phyloP scores from a whole-genome alignment of 2,113 vertebrate species.

The Riparia riparia region DNA sequence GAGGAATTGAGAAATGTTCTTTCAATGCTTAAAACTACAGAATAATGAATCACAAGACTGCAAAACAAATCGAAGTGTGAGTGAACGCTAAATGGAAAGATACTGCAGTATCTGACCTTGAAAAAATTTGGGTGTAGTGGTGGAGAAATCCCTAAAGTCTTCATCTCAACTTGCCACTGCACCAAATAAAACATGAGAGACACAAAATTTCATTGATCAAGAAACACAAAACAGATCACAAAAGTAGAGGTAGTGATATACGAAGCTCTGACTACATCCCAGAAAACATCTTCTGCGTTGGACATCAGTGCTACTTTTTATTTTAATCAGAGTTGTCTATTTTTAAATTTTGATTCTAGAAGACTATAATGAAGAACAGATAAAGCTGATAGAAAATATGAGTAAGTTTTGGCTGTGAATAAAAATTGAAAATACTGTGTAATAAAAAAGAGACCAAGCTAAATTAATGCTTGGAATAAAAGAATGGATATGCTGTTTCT shows the following conservation, averaged over 20 bases:
- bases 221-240: constrained; percentile 2
- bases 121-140: background rate
- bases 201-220: background rate
- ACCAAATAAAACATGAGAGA: background rate
- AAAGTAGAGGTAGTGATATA: background rate
- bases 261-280: background rate
- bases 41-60: background rate
- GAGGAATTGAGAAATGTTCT: background rate
- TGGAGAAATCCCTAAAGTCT: background rate
- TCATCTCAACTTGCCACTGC: background rate
- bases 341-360: background rate
- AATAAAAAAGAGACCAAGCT: background rate
- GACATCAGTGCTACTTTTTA: background rate
- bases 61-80: background rate
- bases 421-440: background rate
- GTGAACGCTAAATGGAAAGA: background rate
- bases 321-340: background rate
- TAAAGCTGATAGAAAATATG: background rate
- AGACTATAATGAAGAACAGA: background rate
- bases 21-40: background rate
- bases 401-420: background rate
- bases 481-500: background rate
- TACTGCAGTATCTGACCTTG: background rate
- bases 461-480: background rate
- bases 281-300: background rate